Percentiles rank a stretch among this genome's conserved stretches.
Evolutionary conservation across 2,888 invertebrate genomes (phyloP).

Genomic region (Nomada hirtipes): DNA sequence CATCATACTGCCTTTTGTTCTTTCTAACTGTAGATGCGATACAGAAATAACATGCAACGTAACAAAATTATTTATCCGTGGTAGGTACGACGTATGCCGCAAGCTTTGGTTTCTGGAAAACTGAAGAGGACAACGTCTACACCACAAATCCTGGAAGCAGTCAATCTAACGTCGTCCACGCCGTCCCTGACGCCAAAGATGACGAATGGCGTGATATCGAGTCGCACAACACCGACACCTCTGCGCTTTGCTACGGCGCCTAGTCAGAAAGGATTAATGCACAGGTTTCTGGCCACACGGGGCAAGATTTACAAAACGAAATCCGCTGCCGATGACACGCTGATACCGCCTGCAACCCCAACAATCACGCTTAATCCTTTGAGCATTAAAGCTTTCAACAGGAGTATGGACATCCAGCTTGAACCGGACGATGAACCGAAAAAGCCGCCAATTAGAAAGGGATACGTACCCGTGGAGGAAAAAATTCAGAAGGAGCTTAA

Average conservation of each 20-base stretch:
- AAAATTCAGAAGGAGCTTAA: slow-evolving; percentile 94
- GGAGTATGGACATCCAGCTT: slow-evolving; percentile 72
- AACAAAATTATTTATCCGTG: not conserved
- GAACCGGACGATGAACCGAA: slow-evolving; percentile 76
- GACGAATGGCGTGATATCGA: slow-evolving; percentile 81
- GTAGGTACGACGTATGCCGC: slow-evolving; percentile 81
- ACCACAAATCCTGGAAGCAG: slow-evolving; percentile 79
- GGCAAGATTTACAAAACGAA: slow-evolving; percentile 87
- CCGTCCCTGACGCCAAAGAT: slow-evolving; percentile 76
- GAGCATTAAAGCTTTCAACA: slow-evolving; percentile 76
- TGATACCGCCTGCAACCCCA: slow-evolving; percentile 71
- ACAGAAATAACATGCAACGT: not conserved
- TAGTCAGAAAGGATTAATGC: slow-evolving; percentile 92
- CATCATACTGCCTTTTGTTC: not conserved
- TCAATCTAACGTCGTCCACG: slow-evolving; percentile 62
- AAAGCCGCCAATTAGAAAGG: slow-evolving; percentile 88
- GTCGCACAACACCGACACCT: slow-evolving; percentile 76
- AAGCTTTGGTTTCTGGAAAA: slow-evolving; percentile 77
- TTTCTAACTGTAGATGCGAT: not conserved
- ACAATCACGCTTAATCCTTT: slow-evolving; percentile 75
- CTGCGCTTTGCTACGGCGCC: slow-evolving; percentile 88
- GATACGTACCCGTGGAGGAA: slow-evolving; percentile 93
- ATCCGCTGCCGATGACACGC: slow-evolving; percentile 57
- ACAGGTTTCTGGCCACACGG: slow-evolving; percentile 90
- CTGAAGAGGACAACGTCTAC: slow-evolving; percentile 81